phyloP scores from a whole-genome alignment of 2,797 vertebrate species.

The Micromesistius poutassou region DNA sequence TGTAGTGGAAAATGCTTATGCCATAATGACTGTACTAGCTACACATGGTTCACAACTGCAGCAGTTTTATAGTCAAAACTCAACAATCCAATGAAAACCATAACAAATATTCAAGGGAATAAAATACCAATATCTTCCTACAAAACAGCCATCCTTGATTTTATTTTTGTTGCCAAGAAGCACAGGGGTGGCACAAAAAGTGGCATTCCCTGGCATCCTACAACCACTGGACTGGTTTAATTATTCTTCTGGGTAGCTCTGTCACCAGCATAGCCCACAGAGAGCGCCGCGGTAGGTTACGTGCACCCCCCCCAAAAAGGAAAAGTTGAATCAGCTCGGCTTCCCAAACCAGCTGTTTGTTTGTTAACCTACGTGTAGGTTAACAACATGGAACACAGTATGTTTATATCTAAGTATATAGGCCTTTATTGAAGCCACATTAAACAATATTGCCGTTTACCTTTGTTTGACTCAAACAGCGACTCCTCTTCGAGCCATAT shows the following conservation, averaged over 20 bases:
- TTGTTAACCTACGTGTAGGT: not conserved
- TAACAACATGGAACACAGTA: not conserved
- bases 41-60: not conserved
- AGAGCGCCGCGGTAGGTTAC: not conserved
- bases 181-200: not conserved
- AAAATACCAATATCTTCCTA: too few relatives aligned
- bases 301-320: not conserved
- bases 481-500: slow-evolving; percentile 70
- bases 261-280: too few relatives aligned
- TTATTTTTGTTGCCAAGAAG: not conserved
- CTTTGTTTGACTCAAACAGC: not conserved
- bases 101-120: not conserved
- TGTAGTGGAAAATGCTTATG: not conserved
- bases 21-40: not conserved
- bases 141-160: not conserved
- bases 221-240: not conserved
- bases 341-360: not conserved
- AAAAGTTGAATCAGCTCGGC: not conserved
- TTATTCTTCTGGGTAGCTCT: not conserved
- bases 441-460: slow-evolving; percentile 24
- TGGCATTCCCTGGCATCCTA: too few relatives aligned
- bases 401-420: not conserved
- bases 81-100: not conserved
- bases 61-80: not conserved
- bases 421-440: too few relatives aligned